phyloP scores from a whole-genome alignment of 1,140 invertebrate species.

The Drosophila sechellia region DNA sequence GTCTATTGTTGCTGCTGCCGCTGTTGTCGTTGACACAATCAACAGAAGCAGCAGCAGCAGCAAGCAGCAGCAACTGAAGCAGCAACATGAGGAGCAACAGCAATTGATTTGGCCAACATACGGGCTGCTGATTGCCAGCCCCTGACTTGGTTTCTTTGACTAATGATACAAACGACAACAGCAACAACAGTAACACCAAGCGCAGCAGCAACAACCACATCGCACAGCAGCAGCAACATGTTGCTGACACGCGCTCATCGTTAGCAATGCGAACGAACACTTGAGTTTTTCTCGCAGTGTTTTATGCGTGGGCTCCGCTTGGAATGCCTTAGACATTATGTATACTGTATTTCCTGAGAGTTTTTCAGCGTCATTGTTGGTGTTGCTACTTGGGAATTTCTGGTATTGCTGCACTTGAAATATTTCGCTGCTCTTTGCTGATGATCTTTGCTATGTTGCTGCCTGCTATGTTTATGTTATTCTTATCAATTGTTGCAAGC shows the following conservation, averaged over 20 bases:
- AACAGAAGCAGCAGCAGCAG: slow-evolving; percentile 45
- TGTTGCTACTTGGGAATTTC: slow-evolving; percentile 23
- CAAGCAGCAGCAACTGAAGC: slow-evolving; percentile 48
- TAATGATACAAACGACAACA: slow-evolving; percentile 77
- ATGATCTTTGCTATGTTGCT: slow-evolving; percentile 15
- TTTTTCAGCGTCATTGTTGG: slow-evolving; percentile 18
- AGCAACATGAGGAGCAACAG: slow-evolving; percentile 25
- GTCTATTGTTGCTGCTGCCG: slow-evolving; percentile 64
- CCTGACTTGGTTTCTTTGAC: slow-evolving; percentile 71
- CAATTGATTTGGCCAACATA: slow-evolving; percentile 52
- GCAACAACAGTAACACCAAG: slow-evolving; percentile 24
- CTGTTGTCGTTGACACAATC: slow-evolving; percentile 58
- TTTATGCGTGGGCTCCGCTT: slow-evolving; percentile 21
- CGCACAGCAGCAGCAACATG: slow-evolving; percentile 38
- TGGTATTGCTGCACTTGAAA: slow-evolving; percentile 40
- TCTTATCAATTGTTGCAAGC: slow-evolving; percentile 38
- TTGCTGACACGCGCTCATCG: slow-evolving; percentile 79
- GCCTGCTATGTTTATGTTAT: slow-evolving; percentile 36
- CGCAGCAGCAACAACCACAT: slow-evolving; percentile 41
- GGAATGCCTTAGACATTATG: slow-evolving; percentile 16
- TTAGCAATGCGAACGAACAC: slow-evolving; percentile 57
- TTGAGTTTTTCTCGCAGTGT: slow-evolving; percentile 52
- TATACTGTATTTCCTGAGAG: not conserved
- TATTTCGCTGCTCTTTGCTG: slow-evolving; percentile 22
- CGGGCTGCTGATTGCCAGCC: slow-evolving; percentile 74